Conservation (phyloP, 2,888 invertebrate species). For the Brachycybe producta region DNA sequence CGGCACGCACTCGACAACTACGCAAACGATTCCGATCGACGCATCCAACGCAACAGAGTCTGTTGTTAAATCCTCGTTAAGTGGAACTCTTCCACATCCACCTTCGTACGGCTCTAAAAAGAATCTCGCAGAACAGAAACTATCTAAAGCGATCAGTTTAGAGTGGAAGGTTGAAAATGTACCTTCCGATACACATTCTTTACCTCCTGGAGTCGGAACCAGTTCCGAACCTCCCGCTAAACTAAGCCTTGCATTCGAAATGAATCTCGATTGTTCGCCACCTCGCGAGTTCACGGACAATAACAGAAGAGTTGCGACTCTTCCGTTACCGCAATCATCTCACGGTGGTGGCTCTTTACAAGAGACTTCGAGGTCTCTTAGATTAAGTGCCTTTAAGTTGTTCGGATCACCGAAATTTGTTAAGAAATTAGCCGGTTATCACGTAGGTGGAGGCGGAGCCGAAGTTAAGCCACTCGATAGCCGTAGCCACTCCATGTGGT, state of each 20-base stretch:
- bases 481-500: background rate
- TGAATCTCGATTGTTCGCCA: conserved; percentile 38
- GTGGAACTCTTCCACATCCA: too few species aligned
- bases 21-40: too few species aligned
- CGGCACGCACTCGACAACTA: too few species aligned
- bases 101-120: too few species aligned
- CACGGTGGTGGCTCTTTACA: conserved; percentile 4
- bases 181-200: too few species aligned
- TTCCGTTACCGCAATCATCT: conserved; percentile 2
- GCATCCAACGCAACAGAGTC: too few species aligned
- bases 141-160: too few species aligned
- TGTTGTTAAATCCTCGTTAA: too few species aligned
- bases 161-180: too few species aligned
- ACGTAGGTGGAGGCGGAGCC: background rate
- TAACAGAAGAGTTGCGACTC: conserved; percentile 1
- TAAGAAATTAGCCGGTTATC: conserved; percentile 20
- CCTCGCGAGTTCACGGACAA: background rate
- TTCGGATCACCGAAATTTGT: conserved; percentile 24
- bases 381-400: conserved; percentile 19
- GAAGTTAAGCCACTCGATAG: conserved; percentile 5
- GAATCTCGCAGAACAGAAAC: too few species aligned
- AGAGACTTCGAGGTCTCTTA: conserved; percentile 10
- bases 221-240: conserved; percentile 21
- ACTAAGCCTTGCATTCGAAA: conserved; percentile 44
- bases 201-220: background rate